Conservation (phyloP, 2,113 vertebrate species). For the Mellivora capensis region DNA sequence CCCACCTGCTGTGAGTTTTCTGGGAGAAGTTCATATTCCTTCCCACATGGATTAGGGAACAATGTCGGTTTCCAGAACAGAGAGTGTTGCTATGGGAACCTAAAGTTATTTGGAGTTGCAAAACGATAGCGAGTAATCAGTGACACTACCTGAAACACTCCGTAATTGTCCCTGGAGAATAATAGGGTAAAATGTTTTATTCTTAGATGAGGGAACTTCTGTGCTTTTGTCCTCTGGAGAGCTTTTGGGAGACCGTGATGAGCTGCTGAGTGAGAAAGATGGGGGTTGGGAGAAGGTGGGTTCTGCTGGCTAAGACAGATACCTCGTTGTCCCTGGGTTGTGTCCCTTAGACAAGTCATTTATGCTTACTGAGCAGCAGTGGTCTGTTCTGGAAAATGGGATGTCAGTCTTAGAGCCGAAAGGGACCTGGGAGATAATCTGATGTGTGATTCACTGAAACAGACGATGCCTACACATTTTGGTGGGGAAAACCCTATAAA, state of each 20-base stretch:
- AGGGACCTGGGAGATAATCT: background rate
- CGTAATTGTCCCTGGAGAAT: slow-evolving; percentile 58
- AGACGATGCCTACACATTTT: background rate
- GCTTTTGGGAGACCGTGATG: background rate
- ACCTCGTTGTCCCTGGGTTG: background rate
- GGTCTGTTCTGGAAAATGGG: background rate
- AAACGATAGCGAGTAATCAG: slow-evolving; percentile 43
- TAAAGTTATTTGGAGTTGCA: slow-evolving; percentile 68
- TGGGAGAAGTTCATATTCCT: slow-evolving; percentile 44
- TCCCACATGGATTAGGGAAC: slow-evolving; percentile 67
- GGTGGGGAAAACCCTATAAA: background rate
- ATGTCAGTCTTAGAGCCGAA: background rate
- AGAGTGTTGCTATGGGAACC: slow-evolving; percentile 72
- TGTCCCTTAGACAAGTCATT: background rate
- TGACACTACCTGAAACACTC: slow-evolving; percentile 52
- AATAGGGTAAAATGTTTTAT: slow-evolving; percentile 55
- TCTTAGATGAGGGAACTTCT: slow-evolving; percentile 36
- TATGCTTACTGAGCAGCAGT: background rate
- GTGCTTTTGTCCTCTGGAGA: slow-evolving; percentile 21
- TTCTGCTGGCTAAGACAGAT: background rate
- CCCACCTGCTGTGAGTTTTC: slow-evolving; percentile 44
- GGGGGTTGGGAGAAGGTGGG: background rate
- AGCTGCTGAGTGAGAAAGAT: background rate
- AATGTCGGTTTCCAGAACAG: slow-evolving; percentile 51
- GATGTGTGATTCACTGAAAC: background rate